Conservation (phyloP, 2,797 vertebrate species). For the Lepidocolaptes lacrymiger region DNA sequence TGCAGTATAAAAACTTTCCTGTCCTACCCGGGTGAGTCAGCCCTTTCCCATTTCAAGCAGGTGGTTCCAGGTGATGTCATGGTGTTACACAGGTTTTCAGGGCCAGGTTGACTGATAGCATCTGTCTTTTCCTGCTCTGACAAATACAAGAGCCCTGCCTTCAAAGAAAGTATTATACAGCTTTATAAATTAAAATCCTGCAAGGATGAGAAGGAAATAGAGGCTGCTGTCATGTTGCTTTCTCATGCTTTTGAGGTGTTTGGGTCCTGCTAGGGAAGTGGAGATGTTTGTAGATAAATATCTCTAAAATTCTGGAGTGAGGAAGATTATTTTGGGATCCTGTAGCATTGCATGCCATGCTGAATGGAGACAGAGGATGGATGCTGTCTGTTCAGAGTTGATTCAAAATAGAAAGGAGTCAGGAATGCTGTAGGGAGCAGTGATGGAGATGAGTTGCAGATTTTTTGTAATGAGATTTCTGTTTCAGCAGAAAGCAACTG, state of each 20-base stretch:
- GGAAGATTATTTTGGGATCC: not conserved
- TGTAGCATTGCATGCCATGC: not conserved
- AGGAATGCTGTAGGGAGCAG: not conserved
- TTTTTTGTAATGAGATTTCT: not conserved
- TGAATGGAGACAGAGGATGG: not conserved
- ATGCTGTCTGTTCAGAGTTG: not conserved
- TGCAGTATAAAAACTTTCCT: not conserved
- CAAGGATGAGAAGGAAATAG: not conserved
- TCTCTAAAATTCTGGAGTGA: not conserved
- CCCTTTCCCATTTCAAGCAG: not conserved
- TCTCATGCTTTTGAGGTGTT: not conserved
- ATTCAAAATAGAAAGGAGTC: not conserved
- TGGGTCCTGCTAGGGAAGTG: not conserved
- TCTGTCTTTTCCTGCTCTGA: conserved; percentile 33
- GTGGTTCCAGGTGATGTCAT: conserved; percentile 24
- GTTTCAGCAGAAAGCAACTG: not conserved
- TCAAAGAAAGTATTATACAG: not conserved
- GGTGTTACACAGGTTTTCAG: not conserved
- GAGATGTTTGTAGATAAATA: not conserved
- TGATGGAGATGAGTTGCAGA: not conserved
- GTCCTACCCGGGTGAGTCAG: conserved; percentile 7
- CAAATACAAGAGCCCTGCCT: conserved; percentile 25
- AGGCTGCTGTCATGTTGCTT: not conserved
- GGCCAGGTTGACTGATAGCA: not conserved
- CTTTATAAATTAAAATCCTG: not conserved